Conservation (phyloP, 1,140 invertebrate species). For the Brachionus asplanchnoidis region DNA sequence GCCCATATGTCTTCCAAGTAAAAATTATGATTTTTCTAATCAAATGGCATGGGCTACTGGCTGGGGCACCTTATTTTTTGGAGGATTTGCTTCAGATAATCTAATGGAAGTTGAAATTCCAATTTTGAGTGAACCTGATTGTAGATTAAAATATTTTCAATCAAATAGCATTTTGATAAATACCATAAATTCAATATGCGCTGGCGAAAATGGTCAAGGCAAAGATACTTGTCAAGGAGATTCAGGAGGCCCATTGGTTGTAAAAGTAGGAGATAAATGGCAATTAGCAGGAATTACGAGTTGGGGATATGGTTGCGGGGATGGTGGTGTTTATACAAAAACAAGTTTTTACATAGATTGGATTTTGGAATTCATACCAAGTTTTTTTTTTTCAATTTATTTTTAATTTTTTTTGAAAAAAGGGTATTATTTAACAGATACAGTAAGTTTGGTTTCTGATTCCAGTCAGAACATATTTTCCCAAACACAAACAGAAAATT, state of each 20-base stretch:
- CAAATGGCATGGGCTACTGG: constrained; percentile 22
- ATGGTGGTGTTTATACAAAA: constrained; percentile 42
- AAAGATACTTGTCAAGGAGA: constrained; percentile 42
- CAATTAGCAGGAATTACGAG: background rate
- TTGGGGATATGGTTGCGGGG: constrained; percentile 39
- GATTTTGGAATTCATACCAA: background rate
- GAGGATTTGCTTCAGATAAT: background rate
- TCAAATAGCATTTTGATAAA: background rate
- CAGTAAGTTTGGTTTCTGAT: no score
- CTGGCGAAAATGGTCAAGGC: background rate
- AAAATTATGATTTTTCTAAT: background rate
- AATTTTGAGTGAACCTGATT: background rate
- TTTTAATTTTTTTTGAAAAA: no score
- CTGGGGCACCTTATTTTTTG: background rate
- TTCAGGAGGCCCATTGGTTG: constrained; percentile 39
- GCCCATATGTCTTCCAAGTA: constrained; percentile 1
- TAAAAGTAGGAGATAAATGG: background rate
- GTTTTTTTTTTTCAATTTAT: no score
- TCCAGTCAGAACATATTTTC: no score
- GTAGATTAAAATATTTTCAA: background rate
- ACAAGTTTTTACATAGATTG: background rate
- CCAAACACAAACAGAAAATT: no score
- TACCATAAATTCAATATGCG: background rate
- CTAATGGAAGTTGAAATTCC: constrained; percentile 34
- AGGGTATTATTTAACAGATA: no score